phyloP scores from a whole-genome alignment of 2,797 vertebrate species.

The Thaleichthys pacificus region DNA sequence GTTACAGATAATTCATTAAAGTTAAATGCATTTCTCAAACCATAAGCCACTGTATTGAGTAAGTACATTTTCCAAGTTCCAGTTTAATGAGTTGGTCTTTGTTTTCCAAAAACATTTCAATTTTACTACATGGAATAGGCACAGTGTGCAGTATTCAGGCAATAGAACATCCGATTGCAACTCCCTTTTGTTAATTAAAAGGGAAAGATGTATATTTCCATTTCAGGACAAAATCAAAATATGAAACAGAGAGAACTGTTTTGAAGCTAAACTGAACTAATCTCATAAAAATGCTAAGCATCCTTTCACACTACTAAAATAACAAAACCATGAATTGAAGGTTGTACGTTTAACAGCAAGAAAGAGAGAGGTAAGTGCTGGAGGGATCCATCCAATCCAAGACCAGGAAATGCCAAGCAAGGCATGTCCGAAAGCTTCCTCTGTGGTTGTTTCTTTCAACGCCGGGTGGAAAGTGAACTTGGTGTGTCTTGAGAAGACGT shows the following conservation, averaged over 20 bases:
- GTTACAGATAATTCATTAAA: neutral
- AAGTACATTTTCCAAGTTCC: neutral
- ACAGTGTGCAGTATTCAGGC: neutral
- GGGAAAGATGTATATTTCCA: slow-evolving; percentile 59
- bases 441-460: slow-evolving; percentile 62
- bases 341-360: slow-evolving; percentile 36
- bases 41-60: neutral
- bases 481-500: slow-evolving; percentile 36
- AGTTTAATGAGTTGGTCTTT: neutral
- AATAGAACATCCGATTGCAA: neutral
- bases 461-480: slow-evolving; percentile 49
- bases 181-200: slow-evolving; percentile 31
- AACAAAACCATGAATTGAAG: slow-evolving; percentile 23
- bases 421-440: slow-evolving; percentile 63
- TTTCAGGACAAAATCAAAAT: slow-evolving; percentile 57
- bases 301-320: slow-evolving; percentile 9
- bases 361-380: slow-evolving; percentile 29
- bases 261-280: slow-evolving; percentile 23
- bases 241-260: slow-evolving; percentile 28
- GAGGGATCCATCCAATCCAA: slow-evolving; percentile 48
- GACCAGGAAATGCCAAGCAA: slow-evolving; percentile 69
- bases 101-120: neutral
- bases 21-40: neutral
- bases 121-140: slow-evolving; percentile 5
- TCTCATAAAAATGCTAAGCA: slow-evolving; percentile 10